phyloP scores from a whole-genome alignment of 2,113 vertebrate genomes.

The Illadopsis cleaveri region DNA sequence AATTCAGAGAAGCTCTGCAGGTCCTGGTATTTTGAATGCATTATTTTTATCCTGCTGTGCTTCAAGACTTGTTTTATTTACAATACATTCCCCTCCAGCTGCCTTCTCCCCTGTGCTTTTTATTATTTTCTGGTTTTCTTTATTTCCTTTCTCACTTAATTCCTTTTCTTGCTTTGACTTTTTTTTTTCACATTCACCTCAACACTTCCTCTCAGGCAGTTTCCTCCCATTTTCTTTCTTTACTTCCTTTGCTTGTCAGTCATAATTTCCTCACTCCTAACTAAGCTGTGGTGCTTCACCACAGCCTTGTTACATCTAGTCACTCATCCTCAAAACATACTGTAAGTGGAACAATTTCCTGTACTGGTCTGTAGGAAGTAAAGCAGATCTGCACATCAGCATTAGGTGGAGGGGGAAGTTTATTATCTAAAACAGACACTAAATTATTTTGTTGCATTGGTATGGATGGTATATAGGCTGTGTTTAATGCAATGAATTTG shows the following conservation, averaged over 20 bases:
- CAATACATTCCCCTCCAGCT: neutral
- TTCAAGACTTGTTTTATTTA: neutral
- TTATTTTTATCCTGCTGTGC: neutral
- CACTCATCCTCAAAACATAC: neutral
- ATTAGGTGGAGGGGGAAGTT: neutral
- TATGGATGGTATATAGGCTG: neutral
- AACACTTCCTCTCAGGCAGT: neutral
- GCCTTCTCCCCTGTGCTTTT: neutral
- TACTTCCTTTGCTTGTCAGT: neutral
- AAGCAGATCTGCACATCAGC: neutral
- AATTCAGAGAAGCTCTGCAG: neutral
- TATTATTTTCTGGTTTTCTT: neutral
- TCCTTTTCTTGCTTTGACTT: neutral
- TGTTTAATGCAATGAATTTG: neutral
- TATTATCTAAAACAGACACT: neutral
- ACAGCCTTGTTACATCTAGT: neutral
- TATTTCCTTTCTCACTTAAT: neutral
- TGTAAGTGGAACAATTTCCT: neutral
- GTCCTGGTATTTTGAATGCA: neutral
- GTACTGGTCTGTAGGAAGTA: neutral
- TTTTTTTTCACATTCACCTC: neutral
- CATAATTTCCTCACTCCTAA: neutral
- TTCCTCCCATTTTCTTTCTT: neutral
- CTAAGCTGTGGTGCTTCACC: neutral
- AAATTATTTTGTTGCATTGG: neutral